These are phyloP conservation scores for Trididemnum miniatum DNA, from an alignment of 23 tunicate genomes.

Conservation along the genomic window DNA sequence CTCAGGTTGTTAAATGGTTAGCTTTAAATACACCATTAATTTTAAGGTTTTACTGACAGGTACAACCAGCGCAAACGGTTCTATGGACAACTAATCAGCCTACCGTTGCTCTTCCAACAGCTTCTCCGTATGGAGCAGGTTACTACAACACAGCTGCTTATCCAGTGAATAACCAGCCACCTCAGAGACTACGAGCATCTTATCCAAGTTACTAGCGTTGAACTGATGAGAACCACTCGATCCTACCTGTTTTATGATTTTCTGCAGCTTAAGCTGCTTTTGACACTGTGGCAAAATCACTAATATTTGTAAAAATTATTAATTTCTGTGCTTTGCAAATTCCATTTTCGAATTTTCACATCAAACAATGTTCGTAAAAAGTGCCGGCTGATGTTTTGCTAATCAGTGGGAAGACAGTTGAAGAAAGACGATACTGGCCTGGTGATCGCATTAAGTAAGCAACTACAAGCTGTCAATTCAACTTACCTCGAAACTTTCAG, in stretches of 20 bases:
- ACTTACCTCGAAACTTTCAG: too few species aligned
- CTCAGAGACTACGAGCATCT: background rate
- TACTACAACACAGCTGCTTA: background rate
- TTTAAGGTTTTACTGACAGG: background rate
- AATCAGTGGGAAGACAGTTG: too few species aligned
- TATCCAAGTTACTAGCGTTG: background rate
- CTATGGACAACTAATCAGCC: background rate
- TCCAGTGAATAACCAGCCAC: background rate
- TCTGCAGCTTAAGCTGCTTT: background rate
- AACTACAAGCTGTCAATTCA: too few species aligned
- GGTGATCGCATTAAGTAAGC: too few species aligned
- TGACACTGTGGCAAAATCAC: background rate
- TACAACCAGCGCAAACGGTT: background rate
- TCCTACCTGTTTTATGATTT: background rate
- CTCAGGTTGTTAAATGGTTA: too few species aligned
- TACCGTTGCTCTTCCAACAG: background rate
- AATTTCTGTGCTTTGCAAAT: background rate
- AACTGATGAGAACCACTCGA: background rate
- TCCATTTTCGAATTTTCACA: background rate
- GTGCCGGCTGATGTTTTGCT: background rate
- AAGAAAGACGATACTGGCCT: too few species aligned
- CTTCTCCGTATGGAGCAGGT: background rate
- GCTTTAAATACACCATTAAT: background rate
- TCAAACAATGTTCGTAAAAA: background rate
- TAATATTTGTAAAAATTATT: too few species aligned